Conservation (phyloP, 2,888 invertebrate genomes). For the Prosapia bicincta region DNA sequence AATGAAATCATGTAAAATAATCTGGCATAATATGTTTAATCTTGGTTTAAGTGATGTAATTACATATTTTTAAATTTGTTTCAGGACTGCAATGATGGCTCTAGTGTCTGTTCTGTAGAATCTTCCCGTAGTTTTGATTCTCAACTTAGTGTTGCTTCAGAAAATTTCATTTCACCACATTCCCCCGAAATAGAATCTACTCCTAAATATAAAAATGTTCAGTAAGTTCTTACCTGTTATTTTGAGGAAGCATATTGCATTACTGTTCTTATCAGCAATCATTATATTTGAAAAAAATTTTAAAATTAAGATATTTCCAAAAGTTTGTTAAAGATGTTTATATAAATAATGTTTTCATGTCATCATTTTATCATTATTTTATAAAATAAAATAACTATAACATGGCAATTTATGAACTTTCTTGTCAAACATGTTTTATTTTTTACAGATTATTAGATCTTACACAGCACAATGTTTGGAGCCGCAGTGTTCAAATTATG, state of each 20-base stretch:
- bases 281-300: no score
- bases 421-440: not conserved
- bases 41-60: no score
- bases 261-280: no score
- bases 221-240: no score
- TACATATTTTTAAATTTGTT: constrained; percentile 11
- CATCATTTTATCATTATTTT: no score
- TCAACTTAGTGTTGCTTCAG: constrained; percentile 32
- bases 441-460: constrained; percentile 52
- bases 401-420: not conserved
- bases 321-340: no score
- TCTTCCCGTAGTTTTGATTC: constrained; percentile 46
- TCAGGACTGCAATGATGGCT: constrained; percentile 37
- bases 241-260: no score
- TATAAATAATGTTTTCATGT: no score
- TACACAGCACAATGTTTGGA: constrained; percentile 76
- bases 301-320: no score
- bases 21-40: no score
- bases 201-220: constrained; percentile 29
- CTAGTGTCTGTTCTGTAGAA: constrained; percentile 39
- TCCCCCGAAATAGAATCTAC: constrained; percentile 32
- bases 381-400: no score
- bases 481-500: constrained; percentile 57
- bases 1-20: no score
- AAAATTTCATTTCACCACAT: constrained; percentile 29